Conservation (phyloP, 2,797 vertebrate genomes). For the Melopsittacus undulatus region DNA sequence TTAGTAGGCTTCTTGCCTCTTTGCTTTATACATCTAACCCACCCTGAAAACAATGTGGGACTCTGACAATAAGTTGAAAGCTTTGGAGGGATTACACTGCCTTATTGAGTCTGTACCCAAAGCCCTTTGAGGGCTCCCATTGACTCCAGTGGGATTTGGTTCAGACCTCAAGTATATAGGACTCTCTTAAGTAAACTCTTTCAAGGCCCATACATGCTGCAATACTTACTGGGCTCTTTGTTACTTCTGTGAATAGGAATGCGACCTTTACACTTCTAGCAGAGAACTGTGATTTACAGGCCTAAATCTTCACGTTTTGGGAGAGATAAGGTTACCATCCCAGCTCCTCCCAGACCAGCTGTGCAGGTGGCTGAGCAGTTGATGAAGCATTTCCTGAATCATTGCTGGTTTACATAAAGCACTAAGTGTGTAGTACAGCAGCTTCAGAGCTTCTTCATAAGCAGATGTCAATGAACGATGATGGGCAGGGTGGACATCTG, state of each 20-base stretch:
- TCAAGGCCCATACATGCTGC: conserved; percentile 5
- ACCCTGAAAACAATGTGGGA: background rate
- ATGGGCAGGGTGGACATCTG: background rate
- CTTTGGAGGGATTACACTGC: conserved; percentile 43
- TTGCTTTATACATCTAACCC: background rate
- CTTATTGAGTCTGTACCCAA: conserved; percentile 39
- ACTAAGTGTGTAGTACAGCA: background rate
- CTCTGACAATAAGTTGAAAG: conserved; percentile 12
- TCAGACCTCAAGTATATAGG: conserved; percentile 28
- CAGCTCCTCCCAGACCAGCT: background rate
- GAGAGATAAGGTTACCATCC: conserved; percentile 38
- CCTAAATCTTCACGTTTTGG: background rate
- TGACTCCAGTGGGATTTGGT: conserved; percentile 53
- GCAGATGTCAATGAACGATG: background rate
- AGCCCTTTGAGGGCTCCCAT: conserved; percentile 22
- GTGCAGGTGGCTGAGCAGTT: conserved; percentile 16
- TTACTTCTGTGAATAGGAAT: conserved; percentile 43
- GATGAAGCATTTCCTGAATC: background rate
- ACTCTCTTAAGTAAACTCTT: conserved; percentile 48
- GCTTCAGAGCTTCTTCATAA: background rate
- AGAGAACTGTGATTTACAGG: conserved; percentile 3
- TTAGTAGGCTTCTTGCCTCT: background rate
- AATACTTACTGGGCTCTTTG: conserved; percentile 31
- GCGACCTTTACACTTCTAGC: conserved; percentile 39
- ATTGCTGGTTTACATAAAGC: background rate